Percentiles rank a stretch among this genome's conserved stretches.
Evolutionary conservation across 2,888 invertebrate species (phyloP).

Genomic region (Tolmerus cingulatus): DNA sequence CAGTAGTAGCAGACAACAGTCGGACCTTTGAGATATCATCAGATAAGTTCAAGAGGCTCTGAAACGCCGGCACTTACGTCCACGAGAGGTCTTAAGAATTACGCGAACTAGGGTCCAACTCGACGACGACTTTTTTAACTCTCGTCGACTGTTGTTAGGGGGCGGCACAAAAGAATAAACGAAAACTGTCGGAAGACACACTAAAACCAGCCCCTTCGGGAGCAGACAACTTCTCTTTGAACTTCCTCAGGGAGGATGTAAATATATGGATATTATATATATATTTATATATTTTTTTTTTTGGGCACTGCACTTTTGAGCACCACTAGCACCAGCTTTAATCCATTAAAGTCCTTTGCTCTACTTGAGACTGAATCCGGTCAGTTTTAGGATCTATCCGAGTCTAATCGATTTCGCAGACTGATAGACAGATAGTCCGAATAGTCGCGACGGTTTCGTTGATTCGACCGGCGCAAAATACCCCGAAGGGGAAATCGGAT

Average conservation of each 20-base stretch:
- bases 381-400: background rate
- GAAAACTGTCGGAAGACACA: background rate
- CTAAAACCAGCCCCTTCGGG: background rate
- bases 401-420: background rate
- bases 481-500: background rate
- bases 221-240: background rate
- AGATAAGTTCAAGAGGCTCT: slow-evolving; percentile 1
- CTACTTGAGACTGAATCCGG: background rate
- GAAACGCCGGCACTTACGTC: slow-evolving; percentile 1
- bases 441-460: background rate
- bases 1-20: slow-evolving; percentile 12
- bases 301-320: background rate
- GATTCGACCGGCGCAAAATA: background rate
- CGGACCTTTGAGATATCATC: slow-evolving; percentile 33
- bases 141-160: background rate
- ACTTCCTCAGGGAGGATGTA: background rate
- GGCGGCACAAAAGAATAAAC: background rate
- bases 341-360: background rate
- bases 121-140: background rate
- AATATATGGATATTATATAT: background rate
- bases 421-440: background rate
- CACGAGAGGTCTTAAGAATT: background rate
- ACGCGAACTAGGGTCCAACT: background rate
- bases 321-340: background rate
- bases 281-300: too few species aligned